These are phyloP conservation scores for Drosophila meridionalis DNA, from an alignment of 2,888 invertebrate genomes.

Conservation along the genomic window DNA sequence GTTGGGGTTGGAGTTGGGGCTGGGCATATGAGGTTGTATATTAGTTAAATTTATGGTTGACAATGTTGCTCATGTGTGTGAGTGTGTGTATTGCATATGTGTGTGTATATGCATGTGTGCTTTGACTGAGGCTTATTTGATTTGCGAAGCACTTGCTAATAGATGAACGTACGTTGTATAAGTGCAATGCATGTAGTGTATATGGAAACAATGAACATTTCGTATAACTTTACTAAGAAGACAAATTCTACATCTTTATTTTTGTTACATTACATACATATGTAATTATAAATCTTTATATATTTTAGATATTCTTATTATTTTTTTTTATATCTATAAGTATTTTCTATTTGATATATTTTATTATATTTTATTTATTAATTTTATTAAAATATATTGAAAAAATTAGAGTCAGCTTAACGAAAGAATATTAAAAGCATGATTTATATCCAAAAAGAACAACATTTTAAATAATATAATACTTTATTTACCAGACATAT, in stretches of 20 bases:
- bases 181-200: too few species aligned
- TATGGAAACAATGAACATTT: too few species aligned
- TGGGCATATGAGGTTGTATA: slow-evolving; percentile 45
- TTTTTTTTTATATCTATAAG: neutral
- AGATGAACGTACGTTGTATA: neutral
- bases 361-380: too few species aligned
- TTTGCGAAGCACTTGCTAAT: slow-evolving; percentile 13
- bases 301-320: neutral
- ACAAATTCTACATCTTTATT: neutral
- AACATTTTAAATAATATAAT: too few species aligned
- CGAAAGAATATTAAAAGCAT: too few species aligned
- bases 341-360: neutral
- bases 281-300: neutral
- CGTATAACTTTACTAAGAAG: neutral
- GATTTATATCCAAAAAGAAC: too few species aligned
- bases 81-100: neutral
- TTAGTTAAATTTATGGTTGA: slow-evolving; percentile 74
- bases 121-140: slow-evolving; percentile 42
- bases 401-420: too few species aligned
- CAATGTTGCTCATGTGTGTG: slow-evolving; percentile 28
- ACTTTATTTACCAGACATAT: too few species aligned
- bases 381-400: too few species aligned
- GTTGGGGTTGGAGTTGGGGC: neutral
- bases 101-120: slow-evolving; percentile 26
- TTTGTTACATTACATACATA: neutral